These are phyloP conservation scores for Papilio polytes DNA, from an alignment of 1,140 invertebrate species.

Conservation along the genomic window DNA sequence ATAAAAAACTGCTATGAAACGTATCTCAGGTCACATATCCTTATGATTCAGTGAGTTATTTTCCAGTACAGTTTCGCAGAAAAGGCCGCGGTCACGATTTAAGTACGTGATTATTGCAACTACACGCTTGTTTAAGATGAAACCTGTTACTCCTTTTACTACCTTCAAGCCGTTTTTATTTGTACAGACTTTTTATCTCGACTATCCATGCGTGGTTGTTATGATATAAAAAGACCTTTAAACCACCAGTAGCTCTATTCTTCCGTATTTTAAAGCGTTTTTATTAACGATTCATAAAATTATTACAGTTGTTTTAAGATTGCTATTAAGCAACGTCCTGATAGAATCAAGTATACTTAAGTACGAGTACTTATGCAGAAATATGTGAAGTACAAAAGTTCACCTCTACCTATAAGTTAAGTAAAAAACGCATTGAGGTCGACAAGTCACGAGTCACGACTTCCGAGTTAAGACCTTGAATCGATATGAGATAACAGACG, in stretches of 20 bases:
- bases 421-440: constrained; percentile 36
- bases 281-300: background rate
- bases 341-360: background rate
- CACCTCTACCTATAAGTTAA: constrained; percentile 7
- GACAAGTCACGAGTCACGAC: constrained; percentile 37
- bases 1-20: constrained; percentile 1
- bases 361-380: background rate
- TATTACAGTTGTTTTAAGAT: background rate
- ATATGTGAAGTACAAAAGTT: constrained; percentile 22
- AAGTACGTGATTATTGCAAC: constrained; percentile 1
- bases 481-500: background rate
- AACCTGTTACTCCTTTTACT: constrained; percentile 23
- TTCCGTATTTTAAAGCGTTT: background rate
- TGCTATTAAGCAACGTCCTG: background rate
- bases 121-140: constrained; percentile 7
- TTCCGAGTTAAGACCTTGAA: constrained; percentile 36
- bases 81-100: background rate
- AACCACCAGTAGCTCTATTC: background rate
- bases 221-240: background rate
- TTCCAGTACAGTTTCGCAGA: constrained; percentile 20
- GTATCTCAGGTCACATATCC: constrained; percentile 17
- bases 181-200: background rate
- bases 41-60: background rate
- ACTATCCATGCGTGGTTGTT: background rate
- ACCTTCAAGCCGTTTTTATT: background rate